Percentiles rank a stretch among this genome's conserved stretches.
phyloP scores from a whole-genome alignment of 2,888 invertebrate species.

The Ceriagrion tenellum region DNA sequence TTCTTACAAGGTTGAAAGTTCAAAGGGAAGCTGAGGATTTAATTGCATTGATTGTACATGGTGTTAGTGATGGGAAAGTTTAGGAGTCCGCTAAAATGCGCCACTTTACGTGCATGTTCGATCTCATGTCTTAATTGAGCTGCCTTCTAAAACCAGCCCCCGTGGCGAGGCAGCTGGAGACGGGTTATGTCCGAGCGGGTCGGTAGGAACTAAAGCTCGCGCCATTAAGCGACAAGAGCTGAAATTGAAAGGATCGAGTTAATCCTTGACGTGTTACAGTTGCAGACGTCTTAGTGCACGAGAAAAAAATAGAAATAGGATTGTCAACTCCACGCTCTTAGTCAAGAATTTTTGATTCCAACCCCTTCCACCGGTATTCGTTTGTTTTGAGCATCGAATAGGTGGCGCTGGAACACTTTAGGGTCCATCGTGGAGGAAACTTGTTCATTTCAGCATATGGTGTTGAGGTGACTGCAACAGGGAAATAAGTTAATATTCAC shows the following conservation, averaged over 20 bases:
- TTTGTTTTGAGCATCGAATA: no score
- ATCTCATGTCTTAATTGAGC: not conserved
- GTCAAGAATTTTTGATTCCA: no score
- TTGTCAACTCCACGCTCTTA: no score
- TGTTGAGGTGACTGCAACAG: no score
- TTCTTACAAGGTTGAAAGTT: no score
- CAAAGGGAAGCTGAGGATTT: not conserved
- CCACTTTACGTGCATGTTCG: not conserved
- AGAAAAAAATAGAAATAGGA: not conserved
- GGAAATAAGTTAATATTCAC: no score
- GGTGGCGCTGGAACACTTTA: no score
- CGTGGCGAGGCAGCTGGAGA: not conserved
- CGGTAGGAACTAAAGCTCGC: not conserved
- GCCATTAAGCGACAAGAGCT: not conserved
- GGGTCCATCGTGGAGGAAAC: no score
- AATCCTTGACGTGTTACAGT: not conserved
- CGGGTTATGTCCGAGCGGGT: not conserved
- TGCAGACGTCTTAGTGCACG: not conserved
- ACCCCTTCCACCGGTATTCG: no score
- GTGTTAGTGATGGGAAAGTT: not conserved
- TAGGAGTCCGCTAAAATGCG: not conserved
- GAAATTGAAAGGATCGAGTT: not conserved
- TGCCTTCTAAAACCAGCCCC: not conserved
- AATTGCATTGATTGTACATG: not conserved
- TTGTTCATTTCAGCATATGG: no score